Evolutionary conservation across 2,113 vertebrate species (phyloP).

Genomic region (Pyrgilauda ruficollis): DNA sequence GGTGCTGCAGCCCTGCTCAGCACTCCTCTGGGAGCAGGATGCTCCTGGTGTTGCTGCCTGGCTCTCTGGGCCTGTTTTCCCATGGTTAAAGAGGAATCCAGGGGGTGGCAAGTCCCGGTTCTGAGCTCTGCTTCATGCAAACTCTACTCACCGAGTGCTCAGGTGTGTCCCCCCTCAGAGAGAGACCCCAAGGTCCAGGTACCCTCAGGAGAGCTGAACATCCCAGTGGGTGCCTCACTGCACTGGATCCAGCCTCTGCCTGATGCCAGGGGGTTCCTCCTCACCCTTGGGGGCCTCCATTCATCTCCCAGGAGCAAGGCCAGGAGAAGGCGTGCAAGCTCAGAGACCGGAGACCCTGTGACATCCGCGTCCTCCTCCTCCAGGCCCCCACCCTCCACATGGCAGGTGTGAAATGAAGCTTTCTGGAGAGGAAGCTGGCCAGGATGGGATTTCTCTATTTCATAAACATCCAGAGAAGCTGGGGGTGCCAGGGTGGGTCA

Average conservation of each 20-base stretch:
- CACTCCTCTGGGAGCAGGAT: not conserved
- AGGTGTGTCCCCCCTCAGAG: not conserved
- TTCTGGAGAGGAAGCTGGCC: not conserved
- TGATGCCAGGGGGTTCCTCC: not conserved
- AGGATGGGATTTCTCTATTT: not conserved
- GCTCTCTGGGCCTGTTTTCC: not conserved
- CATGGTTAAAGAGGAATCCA: not conserved
- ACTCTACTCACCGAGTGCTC: fast-evolving
- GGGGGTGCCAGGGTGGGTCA: not conserved
- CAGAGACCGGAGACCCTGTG: not conserved
- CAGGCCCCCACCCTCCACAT: not conserved
- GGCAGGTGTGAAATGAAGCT: not conserved
- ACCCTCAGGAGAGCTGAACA: not conserved
- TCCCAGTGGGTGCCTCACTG: not conserved
- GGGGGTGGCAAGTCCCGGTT: not conserved
- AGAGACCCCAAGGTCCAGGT: not conserved
- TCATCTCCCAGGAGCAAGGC: not conserved
- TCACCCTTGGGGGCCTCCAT: not conserved
- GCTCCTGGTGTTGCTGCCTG: not conserved
- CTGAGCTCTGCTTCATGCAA: not conserved
- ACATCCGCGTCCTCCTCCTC: not conserved
- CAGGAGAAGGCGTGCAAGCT: not conserved
- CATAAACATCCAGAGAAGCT: not conserved
- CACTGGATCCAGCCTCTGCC: not conserved
- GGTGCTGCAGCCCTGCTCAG: not conserved